Conservation (phyloP, 2,888 invertebrate species). For the Bibio marci region DNA sequence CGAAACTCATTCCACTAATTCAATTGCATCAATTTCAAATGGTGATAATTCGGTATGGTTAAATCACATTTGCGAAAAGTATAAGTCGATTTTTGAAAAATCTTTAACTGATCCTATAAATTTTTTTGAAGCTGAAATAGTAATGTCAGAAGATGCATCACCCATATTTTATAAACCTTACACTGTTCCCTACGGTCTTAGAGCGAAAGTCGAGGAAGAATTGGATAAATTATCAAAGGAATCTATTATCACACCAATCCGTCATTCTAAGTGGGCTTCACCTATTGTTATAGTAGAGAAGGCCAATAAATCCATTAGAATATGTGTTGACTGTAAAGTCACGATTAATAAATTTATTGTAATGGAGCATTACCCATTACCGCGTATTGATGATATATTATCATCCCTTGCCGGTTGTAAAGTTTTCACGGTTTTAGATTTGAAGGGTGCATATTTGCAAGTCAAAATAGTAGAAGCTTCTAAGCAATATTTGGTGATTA, state of each 20-base stretch:
- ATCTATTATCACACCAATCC: constrained; percentile 12
- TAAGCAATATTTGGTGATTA: constrained; percentile 12
- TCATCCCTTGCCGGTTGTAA: constrained; percentile 12
- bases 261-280: constrained; percentile 14
- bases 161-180: constrained; percentile 13
- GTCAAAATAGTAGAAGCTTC: constrained; percentile 10
- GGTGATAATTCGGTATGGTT: not conserved
- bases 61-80: not conserved
- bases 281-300: constrained; percentile 19
- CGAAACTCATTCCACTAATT: no score
- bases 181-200: constrained; percentile 12
- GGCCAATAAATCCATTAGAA: constrained; percentile 12
- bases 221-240: constrained; percentile 9
- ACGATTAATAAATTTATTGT: constrained; percentile 12
- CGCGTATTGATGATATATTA: constrained; percentile 16
- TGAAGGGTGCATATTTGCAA: constrained; percentile 14
- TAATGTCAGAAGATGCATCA: constrained; percentile 1
- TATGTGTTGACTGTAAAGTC: constrained; percentile 19
- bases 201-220: constrained; percentile 12
- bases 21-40: not conserved
- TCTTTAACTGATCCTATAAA: not conserved
- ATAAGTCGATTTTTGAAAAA: no score
- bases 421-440: constrained; percentile 11
- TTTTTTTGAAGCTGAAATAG: not conserved
- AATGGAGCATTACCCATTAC: constrained; percentile 16